Conservation (phyloP, 2,888 invertebrate genomes). For the Mechanitis messenoides region DNA sequence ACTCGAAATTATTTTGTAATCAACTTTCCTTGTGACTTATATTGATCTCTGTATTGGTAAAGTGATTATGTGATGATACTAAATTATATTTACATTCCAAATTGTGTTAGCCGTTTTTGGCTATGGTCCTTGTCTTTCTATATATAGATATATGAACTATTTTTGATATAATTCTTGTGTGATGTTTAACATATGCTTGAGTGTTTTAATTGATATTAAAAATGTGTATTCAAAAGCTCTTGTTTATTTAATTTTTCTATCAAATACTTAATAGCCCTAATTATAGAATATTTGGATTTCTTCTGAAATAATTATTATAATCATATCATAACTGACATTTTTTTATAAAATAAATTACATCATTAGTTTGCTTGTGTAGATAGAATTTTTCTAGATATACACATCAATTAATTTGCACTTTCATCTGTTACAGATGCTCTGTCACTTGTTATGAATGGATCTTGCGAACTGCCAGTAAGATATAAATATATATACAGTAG, state of each 20-base stretch:
- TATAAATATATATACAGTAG: constrained; percentile 74
- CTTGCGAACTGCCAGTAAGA: constrained; percentile 59
- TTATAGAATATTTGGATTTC: too few relatives aligned
- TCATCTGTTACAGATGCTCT: constrained; percentile 62
- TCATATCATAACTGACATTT: too few relatives aligned
- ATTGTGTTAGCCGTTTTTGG: constrained; percentile 22
- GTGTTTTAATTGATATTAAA: constrained; percentile 27
- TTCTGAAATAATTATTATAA: background rate
- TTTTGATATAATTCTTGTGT: constrained; percentile 31
- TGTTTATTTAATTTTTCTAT: constrained; percentile 11
- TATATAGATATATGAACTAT: constrained; percentile 18
- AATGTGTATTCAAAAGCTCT: constrained; percentile 14
- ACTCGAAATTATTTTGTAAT: constrained; percentile 11
- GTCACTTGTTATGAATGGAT: constrained; percentile 64
- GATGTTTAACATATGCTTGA: constrained; percentile 29
- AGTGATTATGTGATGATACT: constrained; percentile 12
- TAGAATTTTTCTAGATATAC: background rate
- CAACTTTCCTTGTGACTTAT: constrained; percentile 20
- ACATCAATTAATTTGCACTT: constrained; percentile 10
- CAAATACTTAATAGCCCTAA: background rate
- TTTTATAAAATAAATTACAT: too few relatives aligned
- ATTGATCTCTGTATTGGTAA: constrained; percentile 27
- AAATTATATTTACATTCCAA: constrained; percentile 25
- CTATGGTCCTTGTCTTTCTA: constrained; percentile 10
- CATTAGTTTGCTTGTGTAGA: background rate